A percentile compares a stretch with the other conserved stretches of the same genome.
Evolutionary conservation across 2,797 vertebrate species (phyloP).

Genomic region (Alosa sapidissima): DNA sequence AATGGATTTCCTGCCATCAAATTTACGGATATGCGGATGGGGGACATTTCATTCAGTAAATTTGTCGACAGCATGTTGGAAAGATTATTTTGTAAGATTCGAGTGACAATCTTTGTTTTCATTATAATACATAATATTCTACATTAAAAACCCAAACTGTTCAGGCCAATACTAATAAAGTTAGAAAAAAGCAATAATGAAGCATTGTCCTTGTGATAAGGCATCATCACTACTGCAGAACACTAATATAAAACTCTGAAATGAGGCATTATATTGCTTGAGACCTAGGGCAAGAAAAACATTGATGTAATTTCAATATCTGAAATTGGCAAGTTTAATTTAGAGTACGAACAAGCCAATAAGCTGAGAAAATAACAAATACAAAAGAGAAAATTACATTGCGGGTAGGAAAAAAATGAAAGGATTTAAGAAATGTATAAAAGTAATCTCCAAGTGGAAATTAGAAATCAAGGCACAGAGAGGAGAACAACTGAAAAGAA

Average conservation of each 20-base stretch:
- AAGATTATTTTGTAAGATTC: constrained; percentile 18
- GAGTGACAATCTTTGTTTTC: constrained; percentile 5
- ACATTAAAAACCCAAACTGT: constrained; percentile 9
- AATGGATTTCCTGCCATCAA: constrained; percentile 42
- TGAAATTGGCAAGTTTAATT: constrained; percentile 99
- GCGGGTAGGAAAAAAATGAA: constrained; percentile 78
- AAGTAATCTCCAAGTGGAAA: constrained; percentile 99
- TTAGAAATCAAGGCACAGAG: constrained; percentile 99
- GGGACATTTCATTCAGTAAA: background rate
- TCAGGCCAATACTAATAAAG: constrained; percentile 18
- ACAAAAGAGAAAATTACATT: constrained; percentile 94
- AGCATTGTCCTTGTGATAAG: constrained; percentile 56
- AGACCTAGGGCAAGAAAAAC: constrained; percentile 87
- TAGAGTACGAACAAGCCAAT: constrained; percentile 97
- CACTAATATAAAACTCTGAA: constrained; percentile 72
- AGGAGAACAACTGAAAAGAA: constrained; percentile 98
- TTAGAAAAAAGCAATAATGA: constrained; percentile 46
- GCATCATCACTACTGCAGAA: constrained; percentile 66
- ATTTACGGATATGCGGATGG: background rate
- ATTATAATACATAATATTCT: background rate
- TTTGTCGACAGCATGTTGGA: constrained; percentile 11
- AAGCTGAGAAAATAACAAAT: constrained; percentile 94
- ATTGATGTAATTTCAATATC: constrained; percentile 97
- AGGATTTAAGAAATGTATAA: constrained; percentile 99
- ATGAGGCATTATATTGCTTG: constrained; percentile 86